Conservation (phyloP, 30 jellyfish, hydroid and myxozoan species). For the Mastigias papua region DNA sequence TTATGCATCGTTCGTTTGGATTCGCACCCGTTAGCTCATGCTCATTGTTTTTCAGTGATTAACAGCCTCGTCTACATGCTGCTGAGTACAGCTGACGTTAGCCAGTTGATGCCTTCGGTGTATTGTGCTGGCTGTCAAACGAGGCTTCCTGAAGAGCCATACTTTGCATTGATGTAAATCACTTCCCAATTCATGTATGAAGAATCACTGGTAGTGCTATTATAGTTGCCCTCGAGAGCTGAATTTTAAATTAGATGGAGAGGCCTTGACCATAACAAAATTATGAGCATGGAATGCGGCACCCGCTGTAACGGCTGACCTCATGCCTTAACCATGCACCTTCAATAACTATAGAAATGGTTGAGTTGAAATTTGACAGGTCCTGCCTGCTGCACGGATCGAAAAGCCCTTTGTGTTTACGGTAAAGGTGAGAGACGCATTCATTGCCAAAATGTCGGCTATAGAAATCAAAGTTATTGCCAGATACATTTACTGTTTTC, state of each 20-base stretch:
- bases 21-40: conserved; percentile 81
- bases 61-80: conserved; percentile 49
- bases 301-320: conserved; percentile 74
- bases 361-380: conserved; percentile 48
- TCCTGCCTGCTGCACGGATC: conserved; percentile 54
- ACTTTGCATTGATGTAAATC: conserved; percentile 22
- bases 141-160: conserved; percentile 48
- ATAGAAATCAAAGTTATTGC: background rate
- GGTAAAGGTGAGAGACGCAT: conserved; percentile 31
- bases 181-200: conserved; percentile 26
- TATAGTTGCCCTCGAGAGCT: conserved; percentile 76
- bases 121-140: conserved; percentile 40
- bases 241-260: conserved; percentile 55
- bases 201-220: conserved; percentile 70
- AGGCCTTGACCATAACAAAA: conserved; percentile 64
- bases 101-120: background rate
- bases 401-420: conserved; percentile 43
- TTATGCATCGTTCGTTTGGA: conserved; percentile 77
- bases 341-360: conserved; percentile 48
- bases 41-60: conserved; percentile 49
- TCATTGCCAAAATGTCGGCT: background rate
- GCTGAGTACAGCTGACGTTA: conserved; percentile 66
- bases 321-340: conserved; percentile 81
- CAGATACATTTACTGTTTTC: background rate
- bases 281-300: conserved; percentile 78